Evolutionary conservation across 2,888 invertebrate genomes (phyloP), one percentile per base, ranked within the genome.

Genomic region (Pomacea canaliculata): DNA sequence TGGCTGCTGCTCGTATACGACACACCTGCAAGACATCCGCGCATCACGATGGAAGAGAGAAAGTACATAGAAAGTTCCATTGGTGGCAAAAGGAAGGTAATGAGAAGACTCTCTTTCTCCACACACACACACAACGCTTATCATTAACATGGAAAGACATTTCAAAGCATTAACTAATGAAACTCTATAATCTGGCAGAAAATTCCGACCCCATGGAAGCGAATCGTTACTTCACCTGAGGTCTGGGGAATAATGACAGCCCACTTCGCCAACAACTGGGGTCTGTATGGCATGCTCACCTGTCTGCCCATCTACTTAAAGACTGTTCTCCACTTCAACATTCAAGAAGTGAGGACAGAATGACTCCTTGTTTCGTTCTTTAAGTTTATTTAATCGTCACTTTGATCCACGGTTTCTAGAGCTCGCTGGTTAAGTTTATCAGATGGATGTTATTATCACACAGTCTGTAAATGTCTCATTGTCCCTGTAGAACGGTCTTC

Each of bases 401-500:
- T 51, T 13, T 16, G 1, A 51, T 7, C 16, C 1, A 13, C 51
- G 51, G 1, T 56, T 56, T 7, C 51, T 56, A 13, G 51, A 56
- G 3, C 51, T 56, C 8, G 51, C 16, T 56, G 2, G 51, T 56
- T 8, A 1, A 13, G 51, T 37, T 37, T 37, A 5, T 37, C 37
- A 37, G 37, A 37, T 37, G 37, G 37, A 23, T 23, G 0, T 23
- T 23, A 23, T 23, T 23, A 23, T 23, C 23, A 23, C 23, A 23
- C 23, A 23, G 23, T 23, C 23, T 23, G 23, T 23, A n/a, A n/a
- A 23, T 23, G 23, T 23, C 23, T 23, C 23, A 23, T 23, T 23
- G 23, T 23, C 23, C 0, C 23, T 23, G 23, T 93, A 96, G 89
- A 95, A 96, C 27, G 97, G 97, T 3, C 94, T 95, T 84, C 89